A percentile compares a stretch with the other conserved stretches of the same genome.
Evolutionary conservation across 2,888 invertebrate genomes (phyloP).

Genomic region (Eristalis pertinax): DNA sequence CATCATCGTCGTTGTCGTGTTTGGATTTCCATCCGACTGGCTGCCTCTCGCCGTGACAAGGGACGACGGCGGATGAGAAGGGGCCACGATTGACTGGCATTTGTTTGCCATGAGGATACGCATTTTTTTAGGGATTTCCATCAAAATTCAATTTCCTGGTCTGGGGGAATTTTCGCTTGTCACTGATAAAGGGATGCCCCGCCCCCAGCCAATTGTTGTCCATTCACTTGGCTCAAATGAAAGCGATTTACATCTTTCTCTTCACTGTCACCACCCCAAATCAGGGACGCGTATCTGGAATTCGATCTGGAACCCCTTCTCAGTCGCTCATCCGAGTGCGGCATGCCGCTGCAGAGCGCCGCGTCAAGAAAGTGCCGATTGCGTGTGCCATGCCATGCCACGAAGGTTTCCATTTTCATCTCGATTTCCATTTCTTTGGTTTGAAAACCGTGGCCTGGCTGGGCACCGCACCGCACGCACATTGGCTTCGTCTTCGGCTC

Average conservation of each 20-base stretch:
- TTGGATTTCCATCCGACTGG: background rate
- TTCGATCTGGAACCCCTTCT: background rate
- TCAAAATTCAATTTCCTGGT: conserved; percentile 46
- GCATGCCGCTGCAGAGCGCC: background rate
- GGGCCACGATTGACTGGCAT: background rate
- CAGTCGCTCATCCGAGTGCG: background rate
- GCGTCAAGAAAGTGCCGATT: conserved; percentile 18
- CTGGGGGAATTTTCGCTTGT: background rate
- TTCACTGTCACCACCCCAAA: background rate
- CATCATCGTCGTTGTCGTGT: background rate
- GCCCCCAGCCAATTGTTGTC: background rate
- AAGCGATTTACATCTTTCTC: background rate
- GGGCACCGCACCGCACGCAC: conserved; percentile 4
- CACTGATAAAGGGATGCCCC: background rate
- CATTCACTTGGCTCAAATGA: background rate
- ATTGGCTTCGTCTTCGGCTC: background rate
- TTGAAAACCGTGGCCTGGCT: conserved; percentile 4
- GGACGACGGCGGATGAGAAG: background rate
- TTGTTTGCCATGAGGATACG: background rate
- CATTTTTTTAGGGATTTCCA: conserved; percentile 9
- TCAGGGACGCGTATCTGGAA: background rate
- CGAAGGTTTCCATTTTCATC: conserved; percentile 46
- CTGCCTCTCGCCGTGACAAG: background rate
- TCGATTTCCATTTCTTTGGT: conserved; percentile 49
- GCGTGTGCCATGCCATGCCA: conserved; percentile 51